Percentiles rank a stretch among this genome's conserved stretches.
These are phyloP conservation scores for Camptogramma bilineatum DNA, from an alignment of 2,888 invertebrate species.

Conservation along the genomic window DNA sequence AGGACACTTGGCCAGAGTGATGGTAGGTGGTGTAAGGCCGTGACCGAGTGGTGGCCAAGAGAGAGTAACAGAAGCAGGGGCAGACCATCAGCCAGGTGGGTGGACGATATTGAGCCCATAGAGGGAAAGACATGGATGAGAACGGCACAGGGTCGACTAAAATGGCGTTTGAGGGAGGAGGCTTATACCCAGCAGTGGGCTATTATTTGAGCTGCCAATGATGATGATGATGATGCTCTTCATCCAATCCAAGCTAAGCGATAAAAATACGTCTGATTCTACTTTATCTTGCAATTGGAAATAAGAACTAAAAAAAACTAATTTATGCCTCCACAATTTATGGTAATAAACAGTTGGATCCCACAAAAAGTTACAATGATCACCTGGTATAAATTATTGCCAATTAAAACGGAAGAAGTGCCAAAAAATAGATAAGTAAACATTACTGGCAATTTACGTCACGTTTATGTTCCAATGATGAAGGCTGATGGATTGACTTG, in stretches of 20 bases:
- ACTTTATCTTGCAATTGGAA: background rate
- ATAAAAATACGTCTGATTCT: background rate
- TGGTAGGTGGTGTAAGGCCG: no score
- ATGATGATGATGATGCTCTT: no score
- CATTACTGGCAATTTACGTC: background rate
- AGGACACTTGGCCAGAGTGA: no score
- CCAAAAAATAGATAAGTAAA: constrained; percentile 12
- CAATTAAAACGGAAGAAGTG: constrained; percentile 12
- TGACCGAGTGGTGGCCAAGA: no score
- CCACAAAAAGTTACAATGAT: background rate
- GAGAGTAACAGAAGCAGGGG: no score
- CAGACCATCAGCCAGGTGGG: no score
- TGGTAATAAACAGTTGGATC: constrained; percentile 4
- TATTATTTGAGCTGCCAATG: no score
- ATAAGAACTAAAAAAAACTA: background rate
- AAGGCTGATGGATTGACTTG: constrained; percentile 54
- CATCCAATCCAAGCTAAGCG: background rate
- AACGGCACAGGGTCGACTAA: no score
- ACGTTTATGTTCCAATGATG: constrained; percentile 57
- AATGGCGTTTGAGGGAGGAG: no score
- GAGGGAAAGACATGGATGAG: no score
- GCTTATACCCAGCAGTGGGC: no score
- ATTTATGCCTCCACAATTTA: background rate
- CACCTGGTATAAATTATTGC: constrained; percentile 6
- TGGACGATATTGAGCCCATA: no score